Evolutionary conservation across 1,140 invertebrate genomes (phyloP).

Genomic region (Heterodera schachtii): DNA sequence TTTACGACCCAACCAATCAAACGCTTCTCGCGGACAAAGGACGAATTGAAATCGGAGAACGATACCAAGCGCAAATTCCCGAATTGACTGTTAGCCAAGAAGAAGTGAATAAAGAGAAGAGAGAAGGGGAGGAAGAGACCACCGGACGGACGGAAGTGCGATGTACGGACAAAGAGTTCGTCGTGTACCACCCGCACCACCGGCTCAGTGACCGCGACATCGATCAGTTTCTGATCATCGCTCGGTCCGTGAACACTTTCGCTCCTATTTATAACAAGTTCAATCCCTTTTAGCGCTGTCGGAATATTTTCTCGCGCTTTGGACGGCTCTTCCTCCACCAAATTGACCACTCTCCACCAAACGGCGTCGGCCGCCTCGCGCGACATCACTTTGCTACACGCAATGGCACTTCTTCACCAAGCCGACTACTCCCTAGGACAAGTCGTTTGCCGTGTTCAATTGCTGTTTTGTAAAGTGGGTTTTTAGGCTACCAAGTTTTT

Average conservation of each 20-base stretch:
- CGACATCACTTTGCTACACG: constrained; percentile 96
- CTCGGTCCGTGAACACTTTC: constrained; percentile 69
- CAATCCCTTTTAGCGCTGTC: constrained; percentile 75
- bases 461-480: neutral
- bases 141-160: constrained; percentile 10
- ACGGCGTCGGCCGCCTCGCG: constrained; percentile 95
- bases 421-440: constrained; percentile 86
- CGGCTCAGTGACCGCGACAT: constrained; percentile 89
- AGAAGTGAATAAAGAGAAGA: constrained; percentile 34
- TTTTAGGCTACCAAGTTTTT: constrained; percentile 80
- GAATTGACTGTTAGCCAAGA: constrained; percentile 37
- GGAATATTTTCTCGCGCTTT: constrained; percentile 97
- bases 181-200: constrained; percentile 90
- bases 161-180: constrained; percentile 77
- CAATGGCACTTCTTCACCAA: constrained; percentile 94
- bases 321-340: constrained; percentile 94
- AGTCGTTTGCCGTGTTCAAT: constrained; percentile 18
- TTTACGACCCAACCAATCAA: constrained; percentile 97
- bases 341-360: constrained; percentile 97
- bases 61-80: constrained; percentile 79
- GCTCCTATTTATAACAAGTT: neutral
- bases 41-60: constrained; percentile 87
- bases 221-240: constrained; percentile 96
- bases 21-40: constrained; percentile 97
- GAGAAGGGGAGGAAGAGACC: constrained; percentile 44